phyloP scores from a whole-genome alignment of 2,113 vertebrate species.

The Gallinago undulata region DNA sequence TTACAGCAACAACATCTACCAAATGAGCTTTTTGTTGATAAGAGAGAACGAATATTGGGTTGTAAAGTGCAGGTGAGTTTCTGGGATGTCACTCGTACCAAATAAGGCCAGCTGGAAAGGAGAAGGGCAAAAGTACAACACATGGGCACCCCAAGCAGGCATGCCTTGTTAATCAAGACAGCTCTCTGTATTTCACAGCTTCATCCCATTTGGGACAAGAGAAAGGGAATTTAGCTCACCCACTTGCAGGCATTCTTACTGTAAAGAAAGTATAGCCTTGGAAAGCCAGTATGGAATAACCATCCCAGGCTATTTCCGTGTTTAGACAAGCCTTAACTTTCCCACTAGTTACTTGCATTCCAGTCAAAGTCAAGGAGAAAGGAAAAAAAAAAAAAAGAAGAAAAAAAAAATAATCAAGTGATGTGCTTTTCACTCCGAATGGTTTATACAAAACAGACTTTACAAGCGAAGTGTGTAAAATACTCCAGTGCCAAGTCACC shows the following conservation, averaged over 20 bases:
- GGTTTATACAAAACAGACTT: slow-evolving; percentile 28
- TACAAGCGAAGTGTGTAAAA: not conserved
- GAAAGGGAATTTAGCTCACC: not conserved
- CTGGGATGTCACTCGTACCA: not conserved
- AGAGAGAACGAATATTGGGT: not conserved
- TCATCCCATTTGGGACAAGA: not conserved
- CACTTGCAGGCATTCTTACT: not conserved
- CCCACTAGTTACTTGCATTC: not conserved
- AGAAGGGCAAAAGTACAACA: not conserved
- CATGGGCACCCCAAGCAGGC: not conserved
- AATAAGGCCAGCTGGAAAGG: not conserved
- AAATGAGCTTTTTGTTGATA: not conserved
- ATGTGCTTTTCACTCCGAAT: not conserved
- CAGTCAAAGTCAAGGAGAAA: not conserved
- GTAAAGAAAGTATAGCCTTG: not conserved
- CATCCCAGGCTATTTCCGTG: not conserved
- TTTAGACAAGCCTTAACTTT: slow-evolving; percentile 25
- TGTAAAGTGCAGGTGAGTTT: slow-evolving; percentile 6
- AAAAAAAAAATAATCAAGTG: not conserved
- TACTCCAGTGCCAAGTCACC: not conserved
- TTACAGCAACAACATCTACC: not conserved
- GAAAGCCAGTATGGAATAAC: not conserved
- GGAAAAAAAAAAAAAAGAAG: not conserved
- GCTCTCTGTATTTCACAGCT: not conserved
- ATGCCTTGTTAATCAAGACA: not conserved